Evolutionary conservation across 2,113 vertebrate species (phyloP), one percentile per base, ranked within the genome.

Genomic region (Sclerurus mexicanus): DNA sequence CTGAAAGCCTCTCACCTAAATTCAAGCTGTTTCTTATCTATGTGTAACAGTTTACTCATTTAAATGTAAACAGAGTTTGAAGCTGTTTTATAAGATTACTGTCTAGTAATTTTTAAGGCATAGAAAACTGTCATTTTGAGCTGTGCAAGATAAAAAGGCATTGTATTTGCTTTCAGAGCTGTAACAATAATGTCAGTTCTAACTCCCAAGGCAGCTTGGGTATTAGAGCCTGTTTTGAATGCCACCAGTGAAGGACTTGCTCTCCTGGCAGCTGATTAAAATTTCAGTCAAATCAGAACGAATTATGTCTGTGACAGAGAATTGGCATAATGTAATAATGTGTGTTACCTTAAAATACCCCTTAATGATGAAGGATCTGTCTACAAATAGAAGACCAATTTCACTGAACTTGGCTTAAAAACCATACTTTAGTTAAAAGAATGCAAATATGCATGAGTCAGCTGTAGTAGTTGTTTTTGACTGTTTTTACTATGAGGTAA

Each of bases 291-390:
- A 64, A 90, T 85, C 63, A 80, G 55, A 85, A 83, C 0, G 0
- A 85, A 76, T 85, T 55, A 56, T 60, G 47, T 72, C 76, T 91
- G 53, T 28, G 3, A 42, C 79, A 93, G 56, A 89, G 47, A 92
- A 76, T 23, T 88, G 82, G 39, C 63, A 50, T 67, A 40, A 85
- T 18, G 27, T 35, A 72, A 19, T 79, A 64, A 68, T 46, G 47
- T 72, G 17, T 63, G n/a, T 86, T 95, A 62, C 69, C 69, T 93
- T 60, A 94, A 84, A 91, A 89, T 84, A 91, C 52, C 30, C 27
- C 47, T 84, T 63, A 68, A 58, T 74, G 42, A 40, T 58, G 40
- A 86, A 52, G 24, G n/a, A 67, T 27, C 47, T 47, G 35, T 42
- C 69, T 72, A 42, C 33, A 72, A 77, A 73, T 14, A 56, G 28